Base-by-base conservation (phyloP, 2,888 invertebrate genomes). In the Eupithecia tripunctaria region DNA sequence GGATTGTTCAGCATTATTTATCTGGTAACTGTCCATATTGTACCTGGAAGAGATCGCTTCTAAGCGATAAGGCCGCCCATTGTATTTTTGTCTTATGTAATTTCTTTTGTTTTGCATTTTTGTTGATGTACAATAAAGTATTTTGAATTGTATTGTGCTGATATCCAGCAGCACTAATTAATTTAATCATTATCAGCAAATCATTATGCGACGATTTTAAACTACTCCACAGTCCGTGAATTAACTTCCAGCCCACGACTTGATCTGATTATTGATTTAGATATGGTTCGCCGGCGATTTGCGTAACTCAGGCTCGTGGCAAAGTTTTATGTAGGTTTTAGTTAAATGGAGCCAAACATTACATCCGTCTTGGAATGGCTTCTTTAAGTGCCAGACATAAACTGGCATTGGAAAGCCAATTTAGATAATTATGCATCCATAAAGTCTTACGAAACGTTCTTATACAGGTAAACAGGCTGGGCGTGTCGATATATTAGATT, bases 341-440 rank as follows among this genome's bases (percentile, higher is more conserved):
- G 36, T 62, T 62, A n/a, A n/a, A 62, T 62, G 18, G 62, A 62
- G 60, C n/a, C 62, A n/a, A 29, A 62, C 62, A 32, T 32, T 62
- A 18, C 62, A 62, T 21, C 18, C 15, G 29, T 14, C 29, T 62
- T 7, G 8, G 32, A 36, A 32, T 62, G 62, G 62, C 29, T 62
- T 62, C 72, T 71, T 59, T 25, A 47, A 21, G 21, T 21, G 21
- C 51, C 21, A 51, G 51, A 60, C 15, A 29, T 18, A 59, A 59
- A 60, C 29, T 60, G 29, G 18, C 29, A 60, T 29, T 29, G 29
- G 21, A 56, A 51, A 51, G 51, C 21, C n/a, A 21, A 51, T 21
- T 51, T 10, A 51, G 51, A 51, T 51, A 4, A 56, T 56, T 56
- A 25, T 25, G 21, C 5, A 56, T 25, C 56, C 21, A 56, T 25